These are phyloP conservation scores for Tenthredo mesomela DNA, from an alignment of 2,888 invertebrate species.

Conservation along the genomic window DNA sequence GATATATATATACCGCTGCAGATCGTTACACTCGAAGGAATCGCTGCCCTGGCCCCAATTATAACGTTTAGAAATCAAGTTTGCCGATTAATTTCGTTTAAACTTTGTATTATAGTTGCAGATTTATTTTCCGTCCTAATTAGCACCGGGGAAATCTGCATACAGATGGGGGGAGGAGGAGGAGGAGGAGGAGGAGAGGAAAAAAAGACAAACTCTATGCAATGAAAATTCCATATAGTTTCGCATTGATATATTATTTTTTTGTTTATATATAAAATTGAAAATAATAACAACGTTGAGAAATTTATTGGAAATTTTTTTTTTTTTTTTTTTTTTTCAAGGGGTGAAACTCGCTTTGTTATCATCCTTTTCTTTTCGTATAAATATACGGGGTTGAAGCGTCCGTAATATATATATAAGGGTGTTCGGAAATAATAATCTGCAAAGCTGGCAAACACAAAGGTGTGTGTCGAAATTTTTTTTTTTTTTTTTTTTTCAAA, in stretches of 20 bases:
- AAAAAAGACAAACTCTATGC: neutral
- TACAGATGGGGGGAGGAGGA: neutral
- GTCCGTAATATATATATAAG: too few species aligned
- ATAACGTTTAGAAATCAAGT: neutral
- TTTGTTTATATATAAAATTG: too few species aligned
- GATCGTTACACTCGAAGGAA: conserved; percentile 17
- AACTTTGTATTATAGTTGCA: neutral
- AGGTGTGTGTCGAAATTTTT: too few species aligned
- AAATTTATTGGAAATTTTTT: neutral
- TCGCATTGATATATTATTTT: too few species aligned
- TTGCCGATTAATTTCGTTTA: neutral
- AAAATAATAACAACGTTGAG: neutral
- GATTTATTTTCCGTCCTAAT: conserved; percentile 28
- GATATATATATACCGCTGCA: neutral
- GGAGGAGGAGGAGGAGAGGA: neutral
- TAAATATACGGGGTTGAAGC: too few species aligned
- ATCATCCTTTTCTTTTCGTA: too few species aligned
- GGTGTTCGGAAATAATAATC: too few species aligned
- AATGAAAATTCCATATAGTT: too few species aligned
- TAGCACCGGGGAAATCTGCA: neutral
- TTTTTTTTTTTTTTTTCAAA: too few species aligned
- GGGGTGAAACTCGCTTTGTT: too few species aligned
- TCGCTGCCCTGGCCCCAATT: conserved; percentile 15
- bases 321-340: too few species aligned
- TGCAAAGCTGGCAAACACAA: too few species aligned